phyloP scores from a whole-genome alignment of 2,888 invertebrate species.

The Strigamia maritima region DNA sequence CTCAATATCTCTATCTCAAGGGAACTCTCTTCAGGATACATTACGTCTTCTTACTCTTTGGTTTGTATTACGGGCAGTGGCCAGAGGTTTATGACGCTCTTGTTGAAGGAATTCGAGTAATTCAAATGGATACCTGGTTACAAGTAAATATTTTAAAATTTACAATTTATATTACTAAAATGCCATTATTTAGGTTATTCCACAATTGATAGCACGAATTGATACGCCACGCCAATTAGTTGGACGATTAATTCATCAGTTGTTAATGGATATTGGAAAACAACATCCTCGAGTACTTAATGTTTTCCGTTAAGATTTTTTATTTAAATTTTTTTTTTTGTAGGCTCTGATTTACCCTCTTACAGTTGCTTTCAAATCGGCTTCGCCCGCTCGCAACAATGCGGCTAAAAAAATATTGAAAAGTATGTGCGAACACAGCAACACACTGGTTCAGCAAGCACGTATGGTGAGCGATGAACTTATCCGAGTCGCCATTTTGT shows the following conservation, averaged over 20 bases:
- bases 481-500: conserved; percentile 94
- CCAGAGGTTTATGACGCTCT: conserved; percentile 91
- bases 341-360: conserved; percentile 91
- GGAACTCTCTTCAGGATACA: conserved; percentile 91
- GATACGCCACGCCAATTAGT: conserved; percentile 88
- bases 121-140: conserved; percentile 97
- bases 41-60: conserved; percentile 90
- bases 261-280: conserved; percentile 94
- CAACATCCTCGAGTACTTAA: conserved; percentile 77
- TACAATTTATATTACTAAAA: too few relatives aligned
- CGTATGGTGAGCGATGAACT: conserved; percentile 94
- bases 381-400: conserved; percentile 74
- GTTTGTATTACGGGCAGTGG: conserved; percentile 96
- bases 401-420: conserved; percentile 93
- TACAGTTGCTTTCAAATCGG: conserved; percentile 94
- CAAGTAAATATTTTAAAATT: conserved; percentile 69
- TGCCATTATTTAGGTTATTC: conserved; percentile 68
- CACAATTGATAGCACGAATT: conserved; percentile 95
- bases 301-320: too few relatives aligned
- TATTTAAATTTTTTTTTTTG: conserved; percentile 31
- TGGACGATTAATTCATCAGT: conserved; percentile 82
- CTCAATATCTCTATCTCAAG: conserved; percentile 84
- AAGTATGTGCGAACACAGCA: conserved; percentile 93
- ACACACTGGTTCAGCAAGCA: conserved; percentile 87
- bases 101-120: conserved; percentile 82